phyloP scores from a whole-genome alignment of 1,140 invertebrate genomes.

The Zaprionus ghesquierei region DNA sequence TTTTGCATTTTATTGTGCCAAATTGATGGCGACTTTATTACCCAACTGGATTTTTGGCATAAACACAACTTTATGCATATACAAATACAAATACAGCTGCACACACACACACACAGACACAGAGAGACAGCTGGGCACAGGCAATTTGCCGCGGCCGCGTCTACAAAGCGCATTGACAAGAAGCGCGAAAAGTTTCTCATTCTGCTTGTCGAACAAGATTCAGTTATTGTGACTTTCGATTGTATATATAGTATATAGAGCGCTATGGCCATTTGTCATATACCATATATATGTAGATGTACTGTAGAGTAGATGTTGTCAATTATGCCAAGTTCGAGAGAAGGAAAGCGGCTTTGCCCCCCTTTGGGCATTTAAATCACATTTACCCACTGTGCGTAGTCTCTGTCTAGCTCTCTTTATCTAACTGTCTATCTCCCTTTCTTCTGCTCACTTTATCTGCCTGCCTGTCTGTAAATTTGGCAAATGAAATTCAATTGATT shows the following conservation, averaged over 20 bases:
- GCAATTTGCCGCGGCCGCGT: not conserved
- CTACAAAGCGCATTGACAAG: not conserved
- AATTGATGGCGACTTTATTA: constrained; percentile 67
- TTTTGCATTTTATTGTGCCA: constrained; percentile 57
- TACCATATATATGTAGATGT: not conserved
- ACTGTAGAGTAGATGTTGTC: too few species aligned
- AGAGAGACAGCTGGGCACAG: not conserved
- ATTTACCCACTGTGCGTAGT: not conserved
- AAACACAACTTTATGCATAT: constrained; percentile 32
- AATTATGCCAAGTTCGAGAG: not conserved
- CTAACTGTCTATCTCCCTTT: not conserved
- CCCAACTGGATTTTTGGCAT: constrained; percentile 64
- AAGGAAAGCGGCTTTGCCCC: not conserved
- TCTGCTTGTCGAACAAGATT: not conserved
- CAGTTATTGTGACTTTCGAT: not conserved
- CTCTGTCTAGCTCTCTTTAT: not conserved
- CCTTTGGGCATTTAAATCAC: not conserved
- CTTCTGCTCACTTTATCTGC: not conserved
- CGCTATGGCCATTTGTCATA: too few species aligned
- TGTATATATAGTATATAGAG: not conserved
- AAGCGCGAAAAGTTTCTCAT: not conserved
- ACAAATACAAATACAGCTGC: not conserved
- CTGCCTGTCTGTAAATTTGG: not conserved
- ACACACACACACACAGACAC: not conserved
- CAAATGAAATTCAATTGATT: not conserved